Conservation (phyloP, 2,113 vertebrate species). For the Megalops atlanticus region DNA sequence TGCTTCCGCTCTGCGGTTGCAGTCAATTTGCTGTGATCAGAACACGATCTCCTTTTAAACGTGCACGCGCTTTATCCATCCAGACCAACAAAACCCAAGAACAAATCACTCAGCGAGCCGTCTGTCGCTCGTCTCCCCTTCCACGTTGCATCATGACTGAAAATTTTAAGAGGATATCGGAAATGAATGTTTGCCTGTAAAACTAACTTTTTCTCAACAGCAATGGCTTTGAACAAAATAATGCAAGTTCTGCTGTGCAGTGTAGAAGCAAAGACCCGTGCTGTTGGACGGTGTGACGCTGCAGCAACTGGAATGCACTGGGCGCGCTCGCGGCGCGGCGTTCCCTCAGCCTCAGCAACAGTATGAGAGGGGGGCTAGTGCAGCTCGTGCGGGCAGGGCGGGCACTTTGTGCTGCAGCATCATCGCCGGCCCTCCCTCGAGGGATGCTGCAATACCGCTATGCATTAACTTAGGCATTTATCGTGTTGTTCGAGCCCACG, state of each 20-base stretch:
- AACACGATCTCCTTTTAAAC: conserved; percentile 31
- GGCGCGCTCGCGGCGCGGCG: conserved; percentile 35
- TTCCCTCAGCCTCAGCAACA: conserved; percentile 59
- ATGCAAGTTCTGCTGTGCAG: conserved; percentile 13
- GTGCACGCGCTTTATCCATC: conserved; percentile 41
- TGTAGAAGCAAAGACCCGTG: not conserved
- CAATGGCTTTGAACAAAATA: not conserved
- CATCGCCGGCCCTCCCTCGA: conserved; percentile 16
- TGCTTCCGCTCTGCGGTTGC: conserved; percentile 39
- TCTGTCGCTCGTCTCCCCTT: conserved; percentile 24
- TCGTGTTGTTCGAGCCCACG: not conserved
- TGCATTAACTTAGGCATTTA: conserved; percentile 6
- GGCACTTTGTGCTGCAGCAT: conserved; percentile 20
- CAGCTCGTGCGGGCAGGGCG: conserved; percentile 45
- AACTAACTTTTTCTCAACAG: conserved; percentile 14
- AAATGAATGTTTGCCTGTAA: not conserved
- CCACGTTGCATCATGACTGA: conserved; percentile 24
- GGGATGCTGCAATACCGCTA: conserved; percentile 33
- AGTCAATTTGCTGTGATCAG: conserved; percentile 40
- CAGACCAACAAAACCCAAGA: conserved; percentile 42
- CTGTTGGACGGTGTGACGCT: conserved; percentile 28
- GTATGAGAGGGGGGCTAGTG: conserved; percentile 47
- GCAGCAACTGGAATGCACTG: conserved; percentile 57
- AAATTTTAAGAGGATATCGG: conserved; percentile 9
- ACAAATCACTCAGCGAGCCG: conserved; percentile 37